Evolutionary conservation across 2,888 invertebrate species (phyloP).

Genomic region (Andrena trimmerana): DNA sequence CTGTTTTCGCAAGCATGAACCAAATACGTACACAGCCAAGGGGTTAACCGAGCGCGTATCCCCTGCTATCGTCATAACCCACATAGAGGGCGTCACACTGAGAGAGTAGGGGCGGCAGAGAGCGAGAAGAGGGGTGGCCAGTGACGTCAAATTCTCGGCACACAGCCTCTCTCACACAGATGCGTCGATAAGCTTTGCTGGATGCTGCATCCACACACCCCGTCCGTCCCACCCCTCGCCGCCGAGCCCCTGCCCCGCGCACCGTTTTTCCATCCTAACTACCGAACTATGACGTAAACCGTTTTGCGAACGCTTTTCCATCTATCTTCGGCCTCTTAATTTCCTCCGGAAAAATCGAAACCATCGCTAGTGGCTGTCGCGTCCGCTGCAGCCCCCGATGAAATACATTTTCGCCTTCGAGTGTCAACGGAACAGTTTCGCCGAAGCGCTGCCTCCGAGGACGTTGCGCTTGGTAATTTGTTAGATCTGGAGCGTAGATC

Average conservation of each 20-base stretch:
- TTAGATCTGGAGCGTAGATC: background rate
- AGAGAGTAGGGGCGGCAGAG: constrained; percentile 25
- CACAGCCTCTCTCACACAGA: constrained; percentile 60
- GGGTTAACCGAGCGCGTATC: constrained; percentile 77
- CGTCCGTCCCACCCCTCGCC: background rate
- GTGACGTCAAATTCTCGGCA: constrained; percentile 75
- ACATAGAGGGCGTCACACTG: constrained; percentile 83
- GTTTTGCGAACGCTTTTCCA: constrained; percentile 53
- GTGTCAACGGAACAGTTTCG: constrained; percentile 44
- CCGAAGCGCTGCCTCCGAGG: constrained; percentile 3
- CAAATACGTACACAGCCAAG: constrained; percentile 72
- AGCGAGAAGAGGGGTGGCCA: constrained; percentile 60
- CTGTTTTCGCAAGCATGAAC: constrained; percentile 68
- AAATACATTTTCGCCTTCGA: constrained; percentile 50
- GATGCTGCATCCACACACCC: constrained; percentile 60
- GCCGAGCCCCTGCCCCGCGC: background rate
- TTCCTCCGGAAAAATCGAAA: constrained; percentile 58
- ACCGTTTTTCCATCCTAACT: constrained; percentile 58
- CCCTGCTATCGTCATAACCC: constrained; percentile 82
- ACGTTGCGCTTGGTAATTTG: background rate
- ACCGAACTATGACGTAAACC: constrained; percentile 64
- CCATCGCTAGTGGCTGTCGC: constrained; percentile 6
- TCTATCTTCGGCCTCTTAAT: constrained; percentile 60
- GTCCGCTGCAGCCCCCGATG: background rate
- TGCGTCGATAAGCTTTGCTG: constrained; percentile 72